Base-by-base conservation (phyloP, 2,113 vertebrate species). In the Trachemys scripta region DNA sequence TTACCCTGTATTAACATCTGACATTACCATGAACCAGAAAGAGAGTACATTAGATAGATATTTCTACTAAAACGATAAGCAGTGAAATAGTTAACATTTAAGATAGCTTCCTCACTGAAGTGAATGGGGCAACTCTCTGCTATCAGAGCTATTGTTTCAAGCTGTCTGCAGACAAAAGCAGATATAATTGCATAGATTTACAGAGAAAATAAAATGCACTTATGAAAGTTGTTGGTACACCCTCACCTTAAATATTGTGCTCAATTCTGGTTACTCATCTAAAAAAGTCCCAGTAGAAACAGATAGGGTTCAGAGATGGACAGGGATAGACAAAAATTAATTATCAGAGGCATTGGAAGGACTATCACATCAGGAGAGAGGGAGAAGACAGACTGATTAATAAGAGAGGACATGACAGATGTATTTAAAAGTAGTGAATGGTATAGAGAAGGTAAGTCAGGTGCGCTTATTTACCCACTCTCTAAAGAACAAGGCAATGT, bases 351-450 rank as follows among this genome's bases (percentile, higher is more conserved):
- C 25, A 92, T 0, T 27, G 87, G 62, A 51, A 93, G 59, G 16
- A 82, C 53, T 62, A 54, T 0, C 29, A 5, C 42, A 81, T 5
- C 12, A 56, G 19, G 19, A 65, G 35, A 24, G 89, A 19, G 94
- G 88, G 50, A 16, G 10, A 56, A 24, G 22, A 56, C 54, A 10
- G 9, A 56, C 22, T 24, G 22, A 56, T 56, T 56, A 56, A 57
- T 5, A 90, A 88, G 29, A 29, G 25, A 38, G 79, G 9, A 93
- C 91, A 90, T 42, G 54, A 0, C 5, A 88, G 87, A 49, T 42
- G 35, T 16, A 90, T n/a, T 78, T 80, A 84, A 93, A 93, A 94
- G 92, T 24, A 50, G n/a, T 90, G 35, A 97, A 87, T 24, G 56
- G 69, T 79, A 89, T 3, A 76, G 53, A 95, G 50, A 54, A 94